Percentiles rank a stretch among this genome's conserved stretches.
phyloP scores from a whole-genome alignment of 2,888 invertebrate genomes.

The Hemithea aestivaria region DNA sequence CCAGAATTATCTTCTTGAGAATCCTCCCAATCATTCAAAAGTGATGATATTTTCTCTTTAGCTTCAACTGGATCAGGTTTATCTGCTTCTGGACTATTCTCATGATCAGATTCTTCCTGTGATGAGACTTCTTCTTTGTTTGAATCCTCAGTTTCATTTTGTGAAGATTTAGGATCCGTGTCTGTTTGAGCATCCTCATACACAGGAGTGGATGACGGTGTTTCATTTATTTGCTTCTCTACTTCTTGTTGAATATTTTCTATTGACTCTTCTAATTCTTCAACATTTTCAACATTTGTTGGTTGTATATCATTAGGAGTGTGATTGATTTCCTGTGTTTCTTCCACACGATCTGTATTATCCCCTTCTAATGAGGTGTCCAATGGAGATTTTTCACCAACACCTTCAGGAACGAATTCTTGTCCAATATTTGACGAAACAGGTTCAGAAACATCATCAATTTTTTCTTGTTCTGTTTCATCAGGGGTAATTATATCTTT shows the following conservation, averaged over 20 bases:
- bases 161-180: constrained; percentile 16
- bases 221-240: constrained; percentile 48
- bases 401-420: constrained; percentile 14
- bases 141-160: constrained; percentile 20
- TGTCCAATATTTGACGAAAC: constrained; percentile 2
- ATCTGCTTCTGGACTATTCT: constrained; percentile 16
- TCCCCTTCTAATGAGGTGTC: constrained; percentile 61
- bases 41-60: constrained; percentile 59
- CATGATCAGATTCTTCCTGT: constrained; percentile 32
- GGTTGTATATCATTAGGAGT: constrained; percentile 10
- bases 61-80: constrained; percentile 18
- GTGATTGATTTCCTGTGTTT: constrained; percentile 17
- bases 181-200: constrained; percentile 17
- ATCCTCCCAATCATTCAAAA: constrained; percentile 75
- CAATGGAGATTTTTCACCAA: constrained; percentile 41
- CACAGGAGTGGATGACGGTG: constrained; percentile 12
- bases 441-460: constrained; percentile 19
- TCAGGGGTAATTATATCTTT: constrained; percentile 10
- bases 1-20: constrained; percentile 50
- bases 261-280: constrained; percentile 64
- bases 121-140: constrained; percentile 6
- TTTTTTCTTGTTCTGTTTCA: constrained; percentile 23
- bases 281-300: constrained; percentile 27
- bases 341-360: constrained; percentile 2
- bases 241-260: constrained; percentile 72